Evolutionary conservation across 2,113 vertebrate species (phyloP), one percentile per base, ranked within the genome.

Genomic region (Pao palembangensis): DNA sequence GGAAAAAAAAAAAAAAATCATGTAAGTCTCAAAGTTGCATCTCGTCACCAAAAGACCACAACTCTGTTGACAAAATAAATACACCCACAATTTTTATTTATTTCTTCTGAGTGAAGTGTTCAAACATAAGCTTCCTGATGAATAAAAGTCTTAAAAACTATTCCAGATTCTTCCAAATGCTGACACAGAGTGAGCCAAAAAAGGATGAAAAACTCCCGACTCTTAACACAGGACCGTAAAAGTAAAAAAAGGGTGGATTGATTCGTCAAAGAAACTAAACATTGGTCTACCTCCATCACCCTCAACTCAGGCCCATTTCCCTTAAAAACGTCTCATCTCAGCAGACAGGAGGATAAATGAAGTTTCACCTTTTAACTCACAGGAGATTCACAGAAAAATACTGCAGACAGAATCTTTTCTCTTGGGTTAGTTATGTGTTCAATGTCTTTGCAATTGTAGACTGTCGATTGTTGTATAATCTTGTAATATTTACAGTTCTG

Each of bases 281-380:
- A 50, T 31, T 25, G 16, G 41, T 23, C 63, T 12, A 17, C 60
- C 21, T 70, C 55, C 21, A 7, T 55, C 3, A 28, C n/a, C n/a
- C 47, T 64, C 34, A 13, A 63, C n/a, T 61, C 81, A 73, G 53
- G 55, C 47, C 44, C 48, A 51, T 31, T 58, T 18, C 44, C 42
- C 55, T 49, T 16, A 17, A 50, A 65, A 38, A 68, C 51, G 23
- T 16, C 57, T 57, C 48, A 21, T 56, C 71, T 76, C 69, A 61
- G 66, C 60, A 71, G 68, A 74, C 58, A 78, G 28, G 25, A 79
- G 52, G 55, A 59, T 80, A 77, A 84, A 71, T 79, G 64, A 77
- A 69, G 69, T 81, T 79, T 80, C 73, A 69, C 62, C 64, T 49
- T 52, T 6, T 71, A 53, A 31, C 16, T 17, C 12, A 6, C 41